phyloP scores from a whole-genome alignment of 2,113 vertebrate species.

The Mormyrus lacerda region DNA sequence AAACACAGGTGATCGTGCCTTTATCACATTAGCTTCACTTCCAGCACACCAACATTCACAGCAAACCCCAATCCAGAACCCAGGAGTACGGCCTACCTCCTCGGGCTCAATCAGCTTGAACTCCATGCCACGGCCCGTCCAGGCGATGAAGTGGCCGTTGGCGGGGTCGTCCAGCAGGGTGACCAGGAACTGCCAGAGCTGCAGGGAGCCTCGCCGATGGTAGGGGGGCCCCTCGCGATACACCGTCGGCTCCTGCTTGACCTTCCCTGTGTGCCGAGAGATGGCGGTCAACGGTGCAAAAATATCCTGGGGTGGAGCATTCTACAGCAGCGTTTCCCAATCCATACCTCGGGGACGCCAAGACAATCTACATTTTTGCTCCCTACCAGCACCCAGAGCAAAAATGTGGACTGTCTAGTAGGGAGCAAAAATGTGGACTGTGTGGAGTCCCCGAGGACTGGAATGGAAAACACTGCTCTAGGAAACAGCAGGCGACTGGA shows the following conservation, averaged over 20 bases:
- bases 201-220: conserved; percentile 87
- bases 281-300: neutral
- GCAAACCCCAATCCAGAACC: neutral
- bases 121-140: conserved; percentile 96
- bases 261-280: conserved; percentile 65
- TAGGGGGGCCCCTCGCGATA: conserved; percentile 87
- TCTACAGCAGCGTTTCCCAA: conserved; percentile 6
- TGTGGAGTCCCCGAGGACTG: neutral
- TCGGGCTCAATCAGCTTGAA: conserved; percentile 96
- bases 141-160: conserved; percentile 92
- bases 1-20: neutral
- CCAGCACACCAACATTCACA: neutral
- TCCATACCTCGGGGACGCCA: neutral
- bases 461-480: neutral
- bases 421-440: neutral
- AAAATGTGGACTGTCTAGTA: neutral
- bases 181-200: conserved; percentile 96
- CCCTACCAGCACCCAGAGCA: neutral
- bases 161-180: conserved; percentile 88
- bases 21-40: neutral
- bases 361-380: neutral
- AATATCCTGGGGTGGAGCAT: conserved; percentile 37
- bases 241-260: conserved; percentile 84
- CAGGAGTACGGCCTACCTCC: conserved; percentile 62
- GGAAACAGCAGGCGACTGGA: conserved; percentile 28